Evolutionary conservation across 2,888 invertebrate genomes (phyloP).

Genomic region (Myopa tessellatipennis): DNA sequence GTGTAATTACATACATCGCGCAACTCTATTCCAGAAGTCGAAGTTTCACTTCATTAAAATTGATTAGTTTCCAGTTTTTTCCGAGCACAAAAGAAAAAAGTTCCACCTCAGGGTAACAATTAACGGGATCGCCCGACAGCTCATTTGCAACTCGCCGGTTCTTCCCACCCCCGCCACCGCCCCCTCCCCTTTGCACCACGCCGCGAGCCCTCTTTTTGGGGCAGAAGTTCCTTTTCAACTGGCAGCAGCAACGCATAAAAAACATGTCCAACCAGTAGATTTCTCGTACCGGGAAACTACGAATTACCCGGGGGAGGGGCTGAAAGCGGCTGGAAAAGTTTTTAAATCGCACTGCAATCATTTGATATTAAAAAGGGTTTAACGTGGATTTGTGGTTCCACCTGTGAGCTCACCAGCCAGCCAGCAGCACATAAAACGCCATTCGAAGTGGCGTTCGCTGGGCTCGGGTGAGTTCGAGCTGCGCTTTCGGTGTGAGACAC

Average conservation of each 20-base stretch:
- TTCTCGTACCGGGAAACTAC: neutral
- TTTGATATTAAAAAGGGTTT: conserved; percentile 62
- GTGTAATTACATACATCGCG: too few species aligned
- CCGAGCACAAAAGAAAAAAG: neutral
- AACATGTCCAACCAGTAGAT: conserved; percentile 27
- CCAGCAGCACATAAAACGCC: conserved; percentile 11
- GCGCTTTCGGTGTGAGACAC: conserved; percentile 50
- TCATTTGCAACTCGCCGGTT: conserved; percentile 66
- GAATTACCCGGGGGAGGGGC: neutral
- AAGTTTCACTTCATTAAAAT: too few species aligned
- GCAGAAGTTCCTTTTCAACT: conserved; percentile 48
- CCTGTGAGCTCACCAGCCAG: conserved; percentile 6
- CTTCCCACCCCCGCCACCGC: too few species aligned
- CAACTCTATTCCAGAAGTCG: too few species aligned
- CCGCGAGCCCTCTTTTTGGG: conserved; percentile 55
- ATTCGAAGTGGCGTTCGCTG: neutral
- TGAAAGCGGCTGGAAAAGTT: neutral
- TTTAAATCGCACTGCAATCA: conserved; percentile 52
- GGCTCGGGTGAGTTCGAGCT: conserved; percentile 10
- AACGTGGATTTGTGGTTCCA: conserved; percentile 49
- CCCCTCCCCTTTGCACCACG: conserved; percentile 56
- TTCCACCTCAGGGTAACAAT: conserved; percentile 15
- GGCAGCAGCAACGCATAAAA: neutral
- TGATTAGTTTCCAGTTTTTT: neutral
- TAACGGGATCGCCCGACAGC: conserved; percentile 61